Evolutionary conservation across 2,888 invertebrate species (phyloP), one percentile per base, ranked within the genome.

Genomic region (Arge pagana): DNA sequence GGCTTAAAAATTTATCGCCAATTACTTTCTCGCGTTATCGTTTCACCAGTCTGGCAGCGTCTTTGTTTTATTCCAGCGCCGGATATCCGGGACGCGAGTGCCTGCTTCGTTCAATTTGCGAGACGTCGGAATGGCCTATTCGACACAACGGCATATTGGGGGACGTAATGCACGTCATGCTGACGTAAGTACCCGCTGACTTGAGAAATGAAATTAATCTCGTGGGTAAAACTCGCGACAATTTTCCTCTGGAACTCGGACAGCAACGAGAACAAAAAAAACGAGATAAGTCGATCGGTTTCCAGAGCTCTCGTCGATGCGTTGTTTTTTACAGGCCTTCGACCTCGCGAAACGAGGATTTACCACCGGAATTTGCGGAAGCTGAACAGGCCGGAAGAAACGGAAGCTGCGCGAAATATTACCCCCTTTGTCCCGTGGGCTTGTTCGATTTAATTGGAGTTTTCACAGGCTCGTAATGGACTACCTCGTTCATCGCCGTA

Each of bases 111-210:
- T 79, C 83, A 30, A 85, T 87, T 64, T 87, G 87, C 62, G 87
- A 87, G 69, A 81, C 82, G 50, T 79, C 83, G 36, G 78, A 77
- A 23, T 70, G 77, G 33, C 80, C 81, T 50, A 77, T 83, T 55
- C 72, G 78, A 52, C 80, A 83, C 66, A 84, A 85, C 68, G 88
- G 88, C n/a, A 70, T 87, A 8, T 64, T 88, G 48, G 88, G 87
- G 6, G 86, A 86, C 70, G 71, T 88, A 53, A 77, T 87, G 41
- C 83, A 85, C 68, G 78, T 86, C 24, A 70, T 87, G 48, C 82
- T 88, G 59, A 84, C 85, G 88, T 88, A 77, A 83, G 83, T 79
- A 63, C n/a, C n/a, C n/a, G n/a, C n/a, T n/a, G n/a, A n/a, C n/a
- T n/a, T n/a, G n/a, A 11, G 11, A 33, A 33, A 33, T 33, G n/a